Base-by-base conservation (phyloP, 2,113 vertebrate species). In the Eidolon helvum region DNA sequence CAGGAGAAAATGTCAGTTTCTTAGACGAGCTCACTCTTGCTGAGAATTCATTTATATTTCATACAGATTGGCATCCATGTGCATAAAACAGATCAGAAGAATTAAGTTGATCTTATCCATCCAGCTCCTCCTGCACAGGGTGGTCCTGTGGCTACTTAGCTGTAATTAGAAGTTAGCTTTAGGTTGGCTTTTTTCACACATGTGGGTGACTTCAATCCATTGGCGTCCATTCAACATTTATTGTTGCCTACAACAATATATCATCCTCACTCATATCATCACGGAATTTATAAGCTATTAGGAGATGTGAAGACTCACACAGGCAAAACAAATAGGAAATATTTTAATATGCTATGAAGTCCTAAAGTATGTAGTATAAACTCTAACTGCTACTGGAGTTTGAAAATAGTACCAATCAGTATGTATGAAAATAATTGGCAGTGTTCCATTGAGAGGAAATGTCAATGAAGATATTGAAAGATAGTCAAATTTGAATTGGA, bases 11-110 rank as follows among this genome's bases (percentile, higher is more conserved):
- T 88, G 74, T 69, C 94, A 69, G 45, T 57, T 57, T 97, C 84
- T 83, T 74, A 61, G 59, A 94, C 4, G 35, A 93, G 53, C 91
- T 86, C 16, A 11, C 77, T 91, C 88, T 74, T 75, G 72, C 91
- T 96, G 86, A 53, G 83, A 95, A 69, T 69, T 93, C 96, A 97
- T 97, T 82, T 95, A 96, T 97, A 87, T 97, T 98, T 97, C 28
- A 96, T 96, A 63, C 12, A 72, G 55, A 69, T 92, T 77, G 82
- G 75, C 84, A 48, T 30, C 40, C 33, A 55, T 35, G 33, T 26
- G 48, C 33, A 35, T 68, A 28, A 89, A 48, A 90, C 78, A 53
- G 74, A 83, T 77, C 43, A 38, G 93, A 91, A 97, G 65, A 30
- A 72, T 50, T 88, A 94, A 91, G 71, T n/a, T 79, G 65, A 50